A percentile compares a stretch with the other conserved stretches of the same genome.
Evolutionary conservation across 2,888 invertebrate species (phyloP).

Genomic region (Urechis unicinctus): DNA sequence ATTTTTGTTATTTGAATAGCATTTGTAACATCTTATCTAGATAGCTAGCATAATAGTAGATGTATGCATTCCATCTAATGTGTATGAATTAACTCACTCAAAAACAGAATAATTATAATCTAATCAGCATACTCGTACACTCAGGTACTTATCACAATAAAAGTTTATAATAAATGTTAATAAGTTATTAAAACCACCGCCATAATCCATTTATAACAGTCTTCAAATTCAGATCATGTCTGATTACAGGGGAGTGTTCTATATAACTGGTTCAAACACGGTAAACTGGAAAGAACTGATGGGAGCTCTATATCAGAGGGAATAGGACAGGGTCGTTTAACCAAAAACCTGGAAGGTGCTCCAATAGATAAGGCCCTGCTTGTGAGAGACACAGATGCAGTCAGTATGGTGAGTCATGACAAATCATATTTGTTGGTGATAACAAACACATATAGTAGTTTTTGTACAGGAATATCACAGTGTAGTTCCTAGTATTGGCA

Average conservation of each 20-base stretch:
- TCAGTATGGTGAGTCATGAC: constrained; percentile 37
- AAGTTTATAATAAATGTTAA: too few species aligned
- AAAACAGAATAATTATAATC: not conserved
- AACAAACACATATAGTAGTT: not conserved
- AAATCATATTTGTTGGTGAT: not conserved
- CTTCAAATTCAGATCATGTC: too few species aligned
- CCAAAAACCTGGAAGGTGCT: constrained; percentile 46
- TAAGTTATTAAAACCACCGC: too few species aligned
- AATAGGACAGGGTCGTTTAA: constrained; percentile 50
- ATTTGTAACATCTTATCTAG: too few species aligned
- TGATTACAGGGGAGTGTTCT: constrained; percentile 49
- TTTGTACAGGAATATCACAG: not conserved
- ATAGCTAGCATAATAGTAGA: too few species aligned
- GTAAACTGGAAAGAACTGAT: constrained; percentile 43
- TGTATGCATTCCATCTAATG: not conserved
- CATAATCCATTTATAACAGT: too few species aligned
- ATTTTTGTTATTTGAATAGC: too few species aligned
- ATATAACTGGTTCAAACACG: constrained; percentile 45
- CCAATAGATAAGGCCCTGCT: constrained; percentile 46
- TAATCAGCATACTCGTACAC: too few species aligned
- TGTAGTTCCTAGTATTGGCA: not conserved
- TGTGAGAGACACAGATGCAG: constrained; percentile 41
- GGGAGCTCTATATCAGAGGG: constrained; percentile 49
- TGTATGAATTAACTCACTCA: not conserved
- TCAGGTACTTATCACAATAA: too few species aligned